Conservation (phyloP, 64 coral and sea anemone genomes). For the Trachythela sp. region DNA sequence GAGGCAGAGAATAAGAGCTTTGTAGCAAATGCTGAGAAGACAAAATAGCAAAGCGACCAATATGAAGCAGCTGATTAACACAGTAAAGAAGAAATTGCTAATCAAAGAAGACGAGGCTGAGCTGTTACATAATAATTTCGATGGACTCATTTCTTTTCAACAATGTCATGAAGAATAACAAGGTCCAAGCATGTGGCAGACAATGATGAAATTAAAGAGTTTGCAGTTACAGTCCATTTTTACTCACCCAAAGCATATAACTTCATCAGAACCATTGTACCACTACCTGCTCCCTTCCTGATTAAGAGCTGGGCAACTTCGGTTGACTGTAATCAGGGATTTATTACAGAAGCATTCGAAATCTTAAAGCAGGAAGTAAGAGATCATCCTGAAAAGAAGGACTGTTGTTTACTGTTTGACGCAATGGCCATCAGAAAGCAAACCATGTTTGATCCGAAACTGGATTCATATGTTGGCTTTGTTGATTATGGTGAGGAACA, state of each 20-base stretch:
- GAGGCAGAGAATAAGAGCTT: not conserved
- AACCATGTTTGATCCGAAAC: not conserved
- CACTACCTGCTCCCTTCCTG: not conserved
- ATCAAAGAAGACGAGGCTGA: not conserved
- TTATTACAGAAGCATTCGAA: not conserved
- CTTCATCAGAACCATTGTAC: not conserved
- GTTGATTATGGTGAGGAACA: not conserved
- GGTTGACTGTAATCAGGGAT: conserved; percentile 10
- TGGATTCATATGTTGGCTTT: conserved; percentile 12
- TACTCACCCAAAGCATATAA: conserved; percentile 10
- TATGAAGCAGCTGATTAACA: conserved; percentile 9
- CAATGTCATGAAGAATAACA: conserved; percentile 1
- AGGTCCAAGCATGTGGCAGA: not conserved
- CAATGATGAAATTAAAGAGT: not conserved
- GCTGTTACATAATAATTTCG: conserved; percentile 1
- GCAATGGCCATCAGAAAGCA: conserved; percentile 11
- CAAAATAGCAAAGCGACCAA: not conserved
- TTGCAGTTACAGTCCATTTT: not conserved
- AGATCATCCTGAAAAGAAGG: conserved; percentile 16
- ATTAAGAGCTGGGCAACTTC: conserved; percentile 12
- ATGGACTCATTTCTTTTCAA: not conserved
- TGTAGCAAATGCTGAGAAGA: conserved; percentile 12
- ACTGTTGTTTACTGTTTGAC: conserved; percentile 14
- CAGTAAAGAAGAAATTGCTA: not conserved
- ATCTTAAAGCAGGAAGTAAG: not conserved